Percentiles rank a stretch among this genome's conserved stretches.
phyloP scores from a whole-genome alignment of 2,888 invertebrate species.

The Phortica magna region DNA sequence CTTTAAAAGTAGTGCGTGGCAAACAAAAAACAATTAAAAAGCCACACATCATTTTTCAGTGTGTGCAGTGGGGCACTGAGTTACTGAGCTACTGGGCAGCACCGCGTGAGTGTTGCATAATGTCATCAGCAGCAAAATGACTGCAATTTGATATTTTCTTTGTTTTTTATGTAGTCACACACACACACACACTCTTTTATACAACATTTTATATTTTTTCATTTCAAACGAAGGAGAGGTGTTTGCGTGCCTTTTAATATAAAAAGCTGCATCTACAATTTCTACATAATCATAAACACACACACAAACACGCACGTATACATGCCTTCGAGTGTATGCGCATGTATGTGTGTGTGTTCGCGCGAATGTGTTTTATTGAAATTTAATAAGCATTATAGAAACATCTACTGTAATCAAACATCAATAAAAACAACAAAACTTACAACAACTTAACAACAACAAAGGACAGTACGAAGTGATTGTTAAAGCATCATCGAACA shows the following conservation, averaged over 20 bases:
- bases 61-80: slow-evolving; percentile 10
- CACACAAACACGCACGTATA: slow-evolving; percentile 23
- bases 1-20: background rate
- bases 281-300: slow-evolving; percentile 38
- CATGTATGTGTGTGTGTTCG: slow-evolving; percentile 24
- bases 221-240: slow-evolving; percentile 34
- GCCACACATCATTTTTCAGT: slow-evolving; percentile 16
- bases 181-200: background rate
- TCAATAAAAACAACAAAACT: slow-evolving; percentile 26
- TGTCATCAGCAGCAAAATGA: background rate
- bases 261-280: slow-evolving; percentile 64
- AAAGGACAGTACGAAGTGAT: slow-evolving; percentile 13
- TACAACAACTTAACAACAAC: background rate
- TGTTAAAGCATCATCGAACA: background rate
- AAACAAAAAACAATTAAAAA: background rate
- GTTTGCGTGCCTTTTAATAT: slow-evolving; percentile 62
- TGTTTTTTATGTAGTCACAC: slow-evolving; percentile 27
- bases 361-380: slow-evolving; percentile 27
- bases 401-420: slow-evolving; percentile 43
- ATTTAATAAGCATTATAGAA: slow-evolving; percentile 29
- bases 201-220: background rate
- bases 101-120: background rate
- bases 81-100: slow-evolving; percentile 52
- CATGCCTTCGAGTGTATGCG: too few relatives aligned
- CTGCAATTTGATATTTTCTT: slow-evolving; percentile 59